These are phyloP conservation scores for Thecocarcelia acutangulata DNA, from an alignment of 2,888 invertebrate species.

Conservation along the genomic window DNA sequence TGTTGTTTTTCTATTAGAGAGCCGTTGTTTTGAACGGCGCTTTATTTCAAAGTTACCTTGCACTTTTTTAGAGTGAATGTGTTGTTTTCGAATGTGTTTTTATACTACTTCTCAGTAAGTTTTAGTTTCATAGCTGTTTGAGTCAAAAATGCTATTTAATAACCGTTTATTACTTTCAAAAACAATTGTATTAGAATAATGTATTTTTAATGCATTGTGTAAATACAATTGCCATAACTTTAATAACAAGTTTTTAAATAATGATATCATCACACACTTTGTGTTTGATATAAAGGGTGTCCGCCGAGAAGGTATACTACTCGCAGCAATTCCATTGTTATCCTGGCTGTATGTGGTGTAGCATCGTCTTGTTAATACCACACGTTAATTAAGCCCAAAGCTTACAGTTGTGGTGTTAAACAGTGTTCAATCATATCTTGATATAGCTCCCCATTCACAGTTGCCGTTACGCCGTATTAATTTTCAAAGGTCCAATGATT, in stretches of 20 bases:
- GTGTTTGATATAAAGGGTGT: too few relatives aligned
- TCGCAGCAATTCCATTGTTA: too few relatives aligned
- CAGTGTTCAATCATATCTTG: too few relatives aligned
- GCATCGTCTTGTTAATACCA: too few relatives aligned
- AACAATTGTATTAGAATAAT: slow-evolving; percentile 14
- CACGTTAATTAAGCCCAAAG: too few relatives aligned
- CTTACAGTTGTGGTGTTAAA: too few relatives aligned
- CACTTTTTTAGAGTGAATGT: not conserved
- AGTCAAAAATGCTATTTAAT: not conserved
- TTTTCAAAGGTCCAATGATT: too few relatives aligned
- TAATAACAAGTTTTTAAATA: not conserved
- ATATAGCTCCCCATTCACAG: too few relatives aligned
- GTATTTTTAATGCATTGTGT: slow-evolving; percentile 31
- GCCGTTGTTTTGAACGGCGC: slow-evolving; percentile 35
- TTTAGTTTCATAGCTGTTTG: slow-evolving; percentile 9
- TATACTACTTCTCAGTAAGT: not conserved
- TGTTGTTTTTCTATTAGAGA: slow-evolving; percentile 31
- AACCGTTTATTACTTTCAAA: not conserved
- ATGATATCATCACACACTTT: not conserved
- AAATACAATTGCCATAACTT: slow-evolving; percentile 38
- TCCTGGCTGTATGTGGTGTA: too few relatives aligned
- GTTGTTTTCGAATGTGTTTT: not conserved
- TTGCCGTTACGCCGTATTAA: too few relatives aligned
- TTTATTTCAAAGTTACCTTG: slow-evolving; percentile 16
- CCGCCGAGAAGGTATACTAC: too few relatives aligned